phyloP scores from a whole-genome alignment of 1,140 invertebrate species.

The Schlechtendalia chinensis region DNA sequence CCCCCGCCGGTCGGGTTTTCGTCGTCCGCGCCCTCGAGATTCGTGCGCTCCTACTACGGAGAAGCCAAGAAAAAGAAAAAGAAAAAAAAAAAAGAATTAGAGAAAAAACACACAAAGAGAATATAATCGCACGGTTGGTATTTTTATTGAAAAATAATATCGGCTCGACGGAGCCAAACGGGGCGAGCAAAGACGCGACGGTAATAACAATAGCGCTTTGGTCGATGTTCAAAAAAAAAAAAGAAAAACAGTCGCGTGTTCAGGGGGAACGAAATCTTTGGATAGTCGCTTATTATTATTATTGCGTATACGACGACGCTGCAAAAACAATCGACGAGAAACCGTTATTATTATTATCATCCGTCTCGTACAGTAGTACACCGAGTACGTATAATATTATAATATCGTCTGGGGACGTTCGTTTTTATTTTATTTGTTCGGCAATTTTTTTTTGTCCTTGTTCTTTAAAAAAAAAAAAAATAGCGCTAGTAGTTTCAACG shows the following conservation, averaged over 20 bases:
- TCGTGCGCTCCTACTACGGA: neutral
- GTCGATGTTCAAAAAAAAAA: slow-evolving; percentile 8
- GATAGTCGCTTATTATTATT: neutral
- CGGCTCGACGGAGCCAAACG: neutral
- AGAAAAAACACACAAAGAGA: slow-evolving; percentile 5
- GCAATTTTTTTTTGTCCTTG: too few species aligned
- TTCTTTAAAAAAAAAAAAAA: too few species aligned
- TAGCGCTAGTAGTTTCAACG: too few species aligned
- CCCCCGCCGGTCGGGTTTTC: too few species aligned
- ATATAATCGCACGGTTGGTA: neutral
- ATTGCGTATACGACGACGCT: neutral
- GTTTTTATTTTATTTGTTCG: too few species aligned
- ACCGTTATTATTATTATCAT: neutral
- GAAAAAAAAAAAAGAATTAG: too few species aligned
- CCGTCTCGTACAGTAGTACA: neutral
- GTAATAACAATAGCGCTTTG: slow-evolving; percentile 21
- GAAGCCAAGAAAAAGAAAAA: slow-evolving; percentile 14
- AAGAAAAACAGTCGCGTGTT: too few species aligned
- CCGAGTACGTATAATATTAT: too few species aligned
- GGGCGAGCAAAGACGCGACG: neutral
- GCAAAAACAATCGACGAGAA: neutral
- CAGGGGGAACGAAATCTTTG: neutral
- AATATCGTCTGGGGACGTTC: too few species aligned
- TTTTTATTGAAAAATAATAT: slow-evolving; percentile 39
- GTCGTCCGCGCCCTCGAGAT: too few species aligned